Evolutionary conservation across 1,140 invertebrate genomes (phyloP).

Genomic region (Drosophila melanogaster): DNA sequence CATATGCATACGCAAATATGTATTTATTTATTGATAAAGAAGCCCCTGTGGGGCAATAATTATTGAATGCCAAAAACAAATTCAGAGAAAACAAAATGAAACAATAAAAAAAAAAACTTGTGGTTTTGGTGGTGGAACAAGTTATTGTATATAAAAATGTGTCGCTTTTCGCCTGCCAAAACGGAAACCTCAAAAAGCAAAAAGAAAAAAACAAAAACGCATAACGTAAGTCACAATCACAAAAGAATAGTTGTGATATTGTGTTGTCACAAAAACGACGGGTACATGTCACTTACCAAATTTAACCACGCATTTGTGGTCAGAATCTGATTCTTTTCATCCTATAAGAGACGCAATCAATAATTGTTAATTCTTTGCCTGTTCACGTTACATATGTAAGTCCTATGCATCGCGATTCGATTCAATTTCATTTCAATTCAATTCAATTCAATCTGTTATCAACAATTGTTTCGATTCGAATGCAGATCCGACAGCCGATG

Average conservation of each 20-base stretch:
- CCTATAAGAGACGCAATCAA: constrained; percentile 86
- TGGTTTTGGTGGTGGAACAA: constrained; percentile 48
- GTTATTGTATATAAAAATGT: constrained; percentile 36
- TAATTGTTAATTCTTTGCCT: constrained; percentile 57
- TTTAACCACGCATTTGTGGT: constrained; percentile 98
- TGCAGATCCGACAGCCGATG: background rate
- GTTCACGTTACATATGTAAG: constrained; percentile 31
- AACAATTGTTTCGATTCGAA: background rate
- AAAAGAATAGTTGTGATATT: constrained; percentile 32
- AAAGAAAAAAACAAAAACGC: constrained; percentile 10
- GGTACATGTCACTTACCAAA: constrained; percentile 94
- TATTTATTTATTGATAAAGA: constrained; percentile 56
- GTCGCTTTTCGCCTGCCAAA: constrained; percentile 58
- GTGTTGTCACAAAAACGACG: constrained; percentile 80
- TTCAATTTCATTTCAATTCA: constrained; percentile 4
- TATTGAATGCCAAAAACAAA: constrained; percentile 55
- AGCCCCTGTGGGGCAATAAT: constrained; percentile 46
- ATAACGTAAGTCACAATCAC: constrained; percentile 41
- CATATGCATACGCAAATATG: constrained; percentile 63
- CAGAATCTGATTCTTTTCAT: constrained; percentile 95
- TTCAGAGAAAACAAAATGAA: constrained; percentile 36
- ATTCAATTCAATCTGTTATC: background rate
- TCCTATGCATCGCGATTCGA: constrained; percentile 12
- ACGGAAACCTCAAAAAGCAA: constrained; percentile 37
- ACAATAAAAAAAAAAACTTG: constrained; percentile 40